A percentile compares a stretch with the other conserved stretches of the same genome.
Evolutionary conservation across 92 coral and sea anemone genomes (phyloP).

Genomic region (Metridium senile): DNA sequence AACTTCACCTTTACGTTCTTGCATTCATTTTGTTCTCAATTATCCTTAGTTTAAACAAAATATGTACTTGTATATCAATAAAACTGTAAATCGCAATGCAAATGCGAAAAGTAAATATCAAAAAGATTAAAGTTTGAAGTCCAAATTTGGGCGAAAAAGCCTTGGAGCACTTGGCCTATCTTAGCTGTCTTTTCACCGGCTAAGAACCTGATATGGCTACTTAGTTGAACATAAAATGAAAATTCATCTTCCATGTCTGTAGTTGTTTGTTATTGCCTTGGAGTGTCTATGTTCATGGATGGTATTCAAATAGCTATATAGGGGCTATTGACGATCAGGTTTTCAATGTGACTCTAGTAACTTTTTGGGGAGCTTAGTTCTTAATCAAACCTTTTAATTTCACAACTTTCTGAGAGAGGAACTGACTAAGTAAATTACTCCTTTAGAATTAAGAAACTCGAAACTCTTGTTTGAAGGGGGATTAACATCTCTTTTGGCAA

Average conservation of each 20-base stretch:
- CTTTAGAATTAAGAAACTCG: conserved; percentile 24
- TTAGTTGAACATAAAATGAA: neutral
- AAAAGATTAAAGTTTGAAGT: conserved; percentile 3
- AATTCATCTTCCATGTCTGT: neutral
- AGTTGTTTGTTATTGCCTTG: neutral
- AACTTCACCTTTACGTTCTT: neutral
- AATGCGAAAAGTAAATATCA: conserved; percentile 1
- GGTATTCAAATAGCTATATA: conserved; percentile 23
- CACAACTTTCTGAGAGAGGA: conserved; percentile 12
- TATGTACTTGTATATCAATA: neutral
- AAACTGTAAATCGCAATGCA: neutral
- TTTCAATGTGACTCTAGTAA: conserved; percentile 17
- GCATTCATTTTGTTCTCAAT: neutral
- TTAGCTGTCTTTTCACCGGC: neutral
- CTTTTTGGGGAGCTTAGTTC: conserved; percentile 40
- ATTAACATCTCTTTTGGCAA: conserved; percentile 29
- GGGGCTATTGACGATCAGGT: conserved; percentile 39
- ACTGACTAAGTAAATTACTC: conserved; percentile 32
- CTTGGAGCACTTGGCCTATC: conserved; percentile 6
- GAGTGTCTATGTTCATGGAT: conserved; percentile 13
- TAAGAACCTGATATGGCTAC: conserved; percentile 8
- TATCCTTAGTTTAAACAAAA: neutral
- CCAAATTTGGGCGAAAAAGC: conserved; percentile 21
- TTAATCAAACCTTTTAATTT: conserved; percentile 26
- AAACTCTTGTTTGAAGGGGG: conserved; percentile 31